Evolutionary conservation across 2,797 vertebrate species (phyloP), one percentile per base, ranked within the genome.

Genomic region (Sphenopsis melanotis): DNA sequence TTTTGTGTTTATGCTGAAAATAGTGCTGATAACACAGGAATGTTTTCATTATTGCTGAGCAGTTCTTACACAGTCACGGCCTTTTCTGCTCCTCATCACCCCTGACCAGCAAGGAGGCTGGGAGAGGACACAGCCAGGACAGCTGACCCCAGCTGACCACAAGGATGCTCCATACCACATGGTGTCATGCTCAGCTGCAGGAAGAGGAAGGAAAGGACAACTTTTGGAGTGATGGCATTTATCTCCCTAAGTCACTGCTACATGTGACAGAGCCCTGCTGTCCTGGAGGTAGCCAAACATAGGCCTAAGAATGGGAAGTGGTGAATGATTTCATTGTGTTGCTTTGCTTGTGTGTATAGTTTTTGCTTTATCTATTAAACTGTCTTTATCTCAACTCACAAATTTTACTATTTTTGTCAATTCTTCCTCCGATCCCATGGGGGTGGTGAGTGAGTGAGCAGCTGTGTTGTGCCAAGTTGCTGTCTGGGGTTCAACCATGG

Each of bases 41-140:
- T 64, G 52, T 32, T 59, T 46, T 46, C 39, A 27, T 36, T 65
- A 41, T 11, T 64, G 24, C 24, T 32, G 30, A 71, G 34, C 21
- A 41, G n/a, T 6, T 34, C 15, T 64, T 32, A 34, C 12, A 34
- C 29, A 44, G 57, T 70, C 50, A 57, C 0, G 0, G 21, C 10
- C 21, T 70, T 57, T 46, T 46, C 15, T 57, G 30, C 6, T 30
- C 24, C 24, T 89, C 37, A 22, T 57, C 14, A 8, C 3, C 11
- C 17, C 10, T 21, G 20, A 37, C 4, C 15, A 26, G 16, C 1
- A 4, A 37, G 36, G 14, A 37, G 11, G 18, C 42, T 75, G 56
- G 24, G 56, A 63, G 24, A 11, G 20, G 29, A 13, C 56, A 26
- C 17, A 44, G 23, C 11, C 32, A 42, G 49, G 24, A 69, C 36